A percentile compares a stretch with the other conserved stretches of the same genome.
Conservation (phyloP, 2,888 invertebrate genomes). For the Pseudanteris insignis region DNA sequence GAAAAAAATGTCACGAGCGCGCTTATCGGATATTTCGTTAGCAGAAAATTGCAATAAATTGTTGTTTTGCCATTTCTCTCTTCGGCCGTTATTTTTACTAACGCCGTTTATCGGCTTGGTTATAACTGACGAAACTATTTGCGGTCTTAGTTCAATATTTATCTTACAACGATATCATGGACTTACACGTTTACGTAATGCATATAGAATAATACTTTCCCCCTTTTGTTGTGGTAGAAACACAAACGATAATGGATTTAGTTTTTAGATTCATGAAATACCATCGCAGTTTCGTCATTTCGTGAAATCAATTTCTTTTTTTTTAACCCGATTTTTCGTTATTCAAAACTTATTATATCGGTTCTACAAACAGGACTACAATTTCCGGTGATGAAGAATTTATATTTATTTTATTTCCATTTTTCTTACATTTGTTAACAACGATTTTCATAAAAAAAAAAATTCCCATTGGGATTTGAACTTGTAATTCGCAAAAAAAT, state of each 20-base stretch:
- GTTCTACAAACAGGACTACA: no score
- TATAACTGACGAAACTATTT: slow-evolving; percentile 13
- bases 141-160: slow-evolving; percentile 22
- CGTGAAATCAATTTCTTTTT: neutral
- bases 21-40: no score
- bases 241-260: neutral
- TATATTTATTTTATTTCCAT: no score
- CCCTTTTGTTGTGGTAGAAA: neutral
- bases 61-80: slow-evolving; percentile 1
- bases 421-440: no score
- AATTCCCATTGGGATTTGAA: no score
- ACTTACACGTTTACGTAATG: slow-evolving; percentile 3
- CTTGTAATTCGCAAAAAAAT: no score
- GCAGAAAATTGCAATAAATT: neutral
- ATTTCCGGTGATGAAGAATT: no score
- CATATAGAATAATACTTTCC: slow-evolving; percentile 1
- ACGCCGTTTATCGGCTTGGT: neutral
- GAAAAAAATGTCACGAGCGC: no score
- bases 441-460: no score
- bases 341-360: neutral
- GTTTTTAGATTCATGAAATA: neutral
- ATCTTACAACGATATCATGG: slow-evolving; percentile 10
- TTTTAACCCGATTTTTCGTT: slow-evolving; percentile 1
- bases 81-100: neutral
- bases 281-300: neutral